Evolutionary conservation across 2,113 vertebrate genomes (phyloP).

Genomic region (Eupsittula cactorum): DNA sequence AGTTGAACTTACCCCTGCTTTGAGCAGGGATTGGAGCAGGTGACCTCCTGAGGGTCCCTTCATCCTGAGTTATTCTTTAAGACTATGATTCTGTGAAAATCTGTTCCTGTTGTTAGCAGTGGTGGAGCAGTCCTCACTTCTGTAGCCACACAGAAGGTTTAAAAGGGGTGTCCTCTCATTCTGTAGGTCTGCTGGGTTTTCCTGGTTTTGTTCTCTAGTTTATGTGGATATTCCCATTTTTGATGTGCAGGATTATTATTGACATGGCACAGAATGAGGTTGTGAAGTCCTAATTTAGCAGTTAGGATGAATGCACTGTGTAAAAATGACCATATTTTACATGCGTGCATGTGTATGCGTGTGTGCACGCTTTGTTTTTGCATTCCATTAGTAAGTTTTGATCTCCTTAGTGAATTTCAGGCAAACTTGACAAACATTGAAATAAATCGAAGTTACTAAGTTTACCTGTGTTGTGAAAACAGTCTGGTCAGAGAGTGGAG

Average conservation of each 20-base stretch:
- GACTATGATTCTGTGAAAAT: not conserved
- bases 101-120: not conserved
- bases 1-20: not conserved
- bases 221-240: not conserved
- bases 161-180: not conserved
- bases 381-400: not conserved
- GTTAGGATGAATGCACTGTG: not conserved
- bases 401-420: not conserved
- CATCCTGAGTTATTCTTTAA: not conserved
- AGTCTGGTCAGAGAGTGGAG: not conserved
- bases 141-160: not conserved
- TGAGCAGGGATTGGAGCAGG: not conserved
- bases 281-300: not conserved
- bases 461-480: not conserved
- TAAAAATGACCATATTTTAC: not conserved
- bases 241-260: not conserved
- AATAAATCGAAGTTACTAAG: not conserved
- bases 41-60: not conserved
- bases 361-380: not conserved
- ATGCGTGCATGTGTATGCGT: accelerated
- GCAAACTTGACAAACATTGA: not conserved
- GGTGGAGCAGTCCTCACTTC: not conserved
- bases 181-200: not conserved
- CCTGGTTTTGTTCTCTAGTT: not conserved
- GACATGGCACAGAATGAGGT: not conserved